A percentile compares a stretch with the other conserved stretches of the same genome.
phyloP scores from a whole-genome alignment of 2,797 vertebrate species.

The Denticeps clupeoides region DNA sequence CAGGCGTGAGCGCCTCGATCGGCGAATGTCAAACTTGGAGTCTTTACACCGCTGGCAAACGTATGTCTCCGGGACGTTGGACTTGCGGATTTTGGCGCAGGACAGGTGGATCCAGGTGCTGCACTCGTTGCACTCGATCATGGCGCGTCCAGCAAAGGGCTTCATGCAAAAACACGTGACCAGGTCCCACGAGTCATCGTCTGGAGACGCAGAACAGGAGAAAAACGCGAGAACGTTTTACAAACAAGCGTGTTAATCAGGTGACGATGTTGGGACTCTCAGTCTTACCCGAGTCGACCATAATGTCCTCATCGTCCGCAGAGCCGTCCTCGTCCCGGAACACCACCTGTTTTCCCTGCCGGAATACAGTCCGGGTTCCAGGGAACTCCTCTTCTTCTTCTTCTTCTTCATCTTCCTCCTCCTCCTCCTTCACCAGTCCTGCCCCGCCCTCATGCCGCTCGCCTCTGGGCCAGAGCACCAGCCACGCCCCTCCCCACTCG shows the following conservation, averaged over 20 bases:
- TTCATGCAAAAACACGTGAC: conserved; percentile 99
- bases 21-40: conserved; percentile 77
- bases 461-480: conserved; percentile 46
- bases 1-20: conserved; percentile 84
- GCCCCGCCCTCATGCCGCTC: conserved; percentile 46
- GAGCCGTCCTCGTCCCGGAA: conserved; percentile 90
- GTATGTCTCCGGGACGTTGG: conserved; percentile 90
- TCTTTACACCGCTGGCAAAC: conserved; percentile 92
- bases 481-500: too few species aligned
- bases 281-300: conserved; percentile 89
- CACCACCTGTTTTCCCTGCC: conserved; percentile 94
- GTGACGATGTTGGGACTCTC: too few species aligned
- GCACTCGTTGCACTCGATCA: conserved; percentile 94
- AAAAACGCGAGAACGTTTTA: too few species aligned
- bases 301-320: conserved; percentile 92
- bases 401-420: too few species aligned
- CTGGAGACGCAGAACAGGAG: conserved; percentile 41
- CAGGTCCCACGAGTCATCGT: conserved; percentile 94
- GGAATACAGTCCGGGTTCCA: conserved; percentile 79
- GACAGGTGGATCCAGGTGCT: conserved; percentile 96
- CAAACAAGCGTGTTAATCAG: too few species aligned
- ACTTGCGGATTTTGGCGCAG: conserved; percentile 95
- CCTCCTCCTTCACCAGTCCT: conserved; percentile 50
- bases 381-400: too few species aligned
- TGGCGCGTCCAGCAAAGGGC: conserved; percentile 87